Conservation (phyloP, 2,888 invertebrate species). For the Parelbella ahira region DNA sequence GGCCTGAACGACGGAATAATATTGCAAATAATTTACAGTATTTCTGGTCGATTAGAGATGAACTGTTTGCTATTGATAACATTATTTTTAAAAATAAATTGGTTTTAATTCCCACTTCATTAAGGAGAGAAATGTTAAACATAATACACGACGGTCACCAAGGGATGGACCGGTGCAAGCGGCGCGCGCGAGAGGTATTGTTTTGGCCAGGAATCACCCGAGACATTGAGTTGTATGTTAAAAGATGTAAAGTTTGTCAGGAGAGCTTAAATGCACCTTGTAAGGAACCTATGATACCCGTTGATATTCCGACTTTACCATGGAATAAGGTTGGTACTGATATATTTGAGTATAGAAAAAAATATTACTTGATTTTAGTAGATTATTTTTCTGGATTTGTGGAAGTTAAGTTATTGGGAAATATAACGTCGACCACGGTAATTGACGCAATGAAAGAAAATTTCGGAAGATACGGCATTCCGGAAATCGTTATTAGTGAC, state of each 20-base stretch:
- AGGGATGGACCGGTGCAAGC: constrained; percentile 24
- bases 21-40: constrained; percentile 13
- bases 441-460: neutral
- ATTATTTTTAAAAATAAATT: constrained; percentile 4
- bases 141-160: constrained; percentile 3
- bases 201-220: constrained; percentile 30
- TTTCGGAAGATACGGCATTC: neutral
- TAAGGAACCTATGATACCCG: constrained; percentile 28
- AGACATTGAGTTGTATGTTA: constrained; percentile 24
- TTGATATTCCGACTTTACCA: constrained; percentile 8
- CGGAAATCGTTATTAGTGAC: neutral
- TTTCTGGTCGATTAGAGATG: constrained; percentile 24
- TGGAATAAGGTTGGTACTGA: constrained; percentile 31
- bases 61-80: constrained; percentile 5
- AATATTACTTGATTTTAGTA: constrained; percentile 29
- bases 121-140: constrained; percentile 13
- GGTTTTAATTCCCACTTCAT: constrained; percentile 13
- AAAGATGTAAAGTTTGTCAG: constrained; percentile 16
- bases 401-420: constrained; percentile 22
- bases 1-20: constrained; percentile 23
- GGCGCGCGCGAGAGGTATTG: constrained; percentile 26
- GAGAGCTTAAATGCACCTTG: constrained; percentile 1
- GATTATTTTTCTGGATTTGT: constrained; percentile 32
- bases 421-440: constrained; percentile 1
- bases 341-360: constrained; percentile 27